Percentiles rank a stretch among this genome's conserved stretches.
phyloP scores from a whole-genome alignment of 2,113 vertebrate genomes.

The Planiliza haematocheilus region DNA sequence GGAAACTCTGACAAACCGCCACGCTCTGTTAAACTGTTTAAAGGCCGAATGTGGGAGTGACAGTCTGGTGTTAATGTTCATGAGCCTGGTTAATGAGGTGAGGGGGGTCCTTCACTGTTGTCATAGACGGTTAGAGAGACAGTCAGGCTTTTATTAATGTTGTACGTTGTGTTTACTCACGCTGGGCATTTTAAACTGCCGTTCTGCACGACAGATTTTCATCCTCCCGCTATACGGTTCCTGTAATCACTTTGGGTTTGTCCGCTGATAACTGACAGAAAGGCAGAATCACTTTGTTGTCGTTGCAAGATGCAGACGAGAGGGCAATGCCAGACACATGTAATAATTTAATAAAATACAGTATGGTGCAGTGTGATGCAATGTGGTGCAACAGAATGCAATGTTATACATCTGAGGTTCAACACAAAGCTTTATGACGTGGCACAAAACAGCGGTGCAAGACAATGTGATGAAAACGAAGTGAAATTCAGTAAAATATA shows the following conservation, averaged over 20 bases:
- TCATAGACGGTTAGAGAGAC: background rate
- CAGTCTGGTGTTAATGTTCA: conserved; percentile 11
- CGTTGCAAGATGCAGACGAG: no score
- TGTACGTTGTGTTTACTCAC: background rate
- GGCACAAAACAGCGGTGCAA: background rate
- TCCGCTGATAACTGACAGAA: background rate
- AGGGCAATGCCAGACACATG: no score
- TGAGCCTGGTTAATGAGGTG: conserved; percentile 22
- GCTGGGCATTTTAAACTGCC: background rate
- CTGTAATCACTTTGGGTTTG: background rate
- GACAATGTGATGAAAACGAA: background rate
- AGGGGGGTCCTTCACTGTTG: conserved; percentile 13
- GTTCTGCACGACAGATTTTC: background rate
- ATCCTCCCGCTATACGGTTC: background rate
- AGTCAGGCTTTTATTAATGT: conserved; percentile 10
- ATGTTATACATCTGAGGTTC: no score
- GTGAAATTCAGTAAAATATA: background rate
- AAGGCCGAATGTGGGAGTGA: conserved; percentile 8
- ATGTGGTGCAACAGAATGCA: background rate
- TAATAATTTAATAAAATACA: background rate
- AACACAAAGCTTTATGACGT: no score
- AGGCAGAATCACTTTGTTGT: background rate
- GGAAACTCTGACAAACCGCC: background rate
- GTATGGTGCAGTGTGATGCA: background rate
- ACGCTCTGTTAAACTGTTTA: conserved; percentile 2